Conservation (phyloP, 2,797 vertebrate genomes). For the Phoeniculus purpureus region DNA sequence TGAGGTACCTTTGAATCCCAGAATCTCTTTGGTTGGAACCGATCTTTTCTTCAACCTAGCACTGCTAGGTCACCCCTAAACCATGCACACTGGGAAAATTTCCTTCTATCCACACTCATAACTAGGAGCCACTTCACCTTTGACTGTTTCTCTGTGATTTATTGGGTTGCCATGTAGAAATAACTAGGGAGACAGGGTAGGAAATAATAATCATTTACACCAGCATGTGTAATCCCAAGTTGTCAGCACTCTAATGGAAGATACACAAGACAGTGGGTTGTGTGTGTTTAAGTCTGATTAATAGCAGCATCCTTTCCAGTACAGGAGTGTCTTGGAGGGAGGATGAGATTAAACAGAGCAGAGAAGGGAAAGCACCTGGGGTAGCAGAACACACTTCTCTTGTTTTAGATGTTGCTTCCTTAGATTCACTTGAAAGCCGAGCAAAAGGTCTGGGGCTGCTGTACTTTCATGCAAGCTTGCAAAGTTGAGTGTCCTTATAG, state of each 20-base stretch:
- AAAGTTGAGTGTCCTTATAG: constrained; percentile 55
- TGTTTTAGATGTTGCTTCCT: neutral
- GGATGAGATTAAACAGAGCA: neutral
- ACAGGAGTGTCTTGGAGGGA: neutral
- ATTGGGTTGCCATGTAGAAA: neutral
- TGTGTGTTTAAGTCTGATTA: neutral
- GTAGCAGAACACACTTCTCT: neutral
- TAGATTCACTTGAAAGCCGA: neutral
- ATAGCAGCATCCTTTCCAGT: neutral
- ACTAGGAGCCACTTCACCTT: constrained; percentile 9
- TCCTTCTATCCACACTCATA: neutral
- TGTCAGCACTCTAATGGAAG: neutral
- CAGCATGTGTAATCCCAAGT: neutral
- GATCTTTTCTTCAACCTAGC: too few species aligned
- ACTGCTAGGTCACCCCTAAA: too few species aligned
- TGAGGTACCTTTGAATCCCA: neutral
- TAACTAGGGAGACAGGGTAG: neutral
- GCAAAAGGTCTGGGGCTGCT: neutral
- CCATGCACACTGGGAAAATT: neutral
- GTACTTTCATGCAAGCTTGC: constrained; percentile 51
- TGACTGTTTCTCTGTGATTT: neutral
- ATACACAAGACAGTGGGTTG: neutral
- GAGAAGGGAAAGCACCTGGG: neutral
- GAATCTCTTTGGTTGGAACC: too few species aligned
- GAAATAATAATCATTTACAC: constrained; percentile 20